phyloP scores from a whole-genome alignment of 1,140 invertebrate genomes.

The Drosophila oshimai region DNA sequence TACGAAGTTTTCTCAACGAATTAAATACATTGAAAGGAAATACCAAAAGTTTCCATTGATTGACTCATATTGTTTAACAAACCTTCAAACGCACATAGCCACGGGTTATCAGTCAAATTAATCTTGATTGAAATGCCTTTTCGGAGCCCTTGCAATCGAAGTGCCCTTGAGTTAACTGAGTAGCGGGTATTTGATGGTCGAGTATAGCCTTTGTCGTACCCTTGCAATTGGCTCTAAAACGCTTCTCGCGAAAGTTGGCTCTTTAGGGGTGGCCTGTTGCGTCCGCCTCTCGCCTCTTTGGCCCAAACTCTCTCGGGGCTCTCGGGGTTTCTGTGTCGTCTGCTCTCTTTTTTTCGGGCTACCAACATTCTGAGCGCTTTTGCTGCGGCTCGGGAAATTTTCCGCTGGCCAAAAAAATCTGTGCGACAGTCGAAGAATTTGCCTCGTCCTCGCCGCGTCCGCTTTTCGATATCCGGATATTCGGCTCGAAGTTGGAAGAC shows the following conservation, averaged over 20 bases:
- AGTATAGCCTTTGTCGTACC: neutral
- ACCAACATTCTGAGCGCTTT: slow-evolving; percentile 52
- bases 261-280: slow-evolving; percentile 72
- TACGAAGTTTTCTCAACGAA: too few species aligned
- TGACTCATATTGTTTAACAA: too few species aligned
- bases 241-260: slow-evolving; percentile 13
- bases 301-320: slow-evolving; percentile 28
- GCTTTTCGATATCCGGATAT: slow-evolving; percentile 7
- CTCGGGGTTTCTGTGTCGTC: slow-evolving; percentile 13
- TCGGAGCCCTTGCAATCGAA: neutral
- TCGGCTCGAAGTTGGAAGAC: neutral
- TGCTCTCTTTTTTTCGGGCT: slow-evolving; percentile 29
- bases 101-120: neutral
- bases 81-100: neutral
- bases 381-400: slow-evolving; percentile 59
- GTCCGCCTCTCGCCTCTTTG: neutral
- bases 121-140: neutral
- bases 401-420: slow-evolving; percentile 55
- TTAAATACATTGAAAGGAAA: too few species aligned
- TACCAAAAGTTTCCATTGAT: too few species aligned
- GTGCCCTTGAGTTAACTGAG: neutral
- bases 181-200: neutral
- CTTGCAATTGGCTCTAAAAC: neutral
- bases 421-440: slow-evolving; percentile 54
- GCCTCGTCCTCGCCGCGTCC: slow-evolving; percentile 39